Percentiles rank a stretch among this genome's conserved stretches.
These are phyloP conservation scores for Heliconius hortense DNA, from an alignment of 2,888 invertebrate genomes.

Conservation along the genomic window DNA sequence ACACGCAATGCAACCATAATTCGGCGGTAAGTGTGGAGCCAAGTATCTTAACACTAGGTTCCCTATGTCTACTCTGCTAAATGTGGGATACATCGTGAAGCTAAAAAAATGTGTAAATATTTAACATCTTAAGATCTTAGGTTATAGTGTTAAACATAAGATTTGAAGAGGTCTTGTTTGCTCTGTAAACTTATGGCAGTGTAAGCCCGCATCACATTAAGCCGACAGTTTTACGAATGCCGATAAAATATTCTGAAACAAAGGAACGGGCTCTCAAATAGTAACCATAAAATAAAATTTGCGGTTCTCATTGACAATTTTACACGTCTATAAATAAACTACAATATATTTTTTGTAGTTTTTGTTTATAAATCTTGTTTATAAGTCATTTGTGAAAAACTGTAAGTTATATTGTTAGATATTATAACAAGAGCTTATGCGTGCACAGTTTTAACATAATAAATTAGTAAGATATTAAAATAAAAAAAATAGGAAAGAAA, in stretches of 20 bases:
- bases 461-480: no score
- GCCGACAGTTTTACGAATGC: conserved; percentile 51
- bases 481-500: no score
- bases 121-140: neutral
- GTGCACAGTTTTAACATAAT: no score
- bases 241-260: conserved; percentile 64
- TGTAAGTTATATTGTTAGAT: no score
- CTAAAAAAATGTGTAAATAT: neutral
- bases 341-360: neutral
- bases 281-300: conserved; percentile 61
- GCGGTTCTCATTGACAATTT: conserved; percentile 60
- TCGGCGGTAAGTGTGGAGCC: no score
- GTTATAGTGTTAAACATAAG: conserved; percentile 3
- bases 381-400: no score
- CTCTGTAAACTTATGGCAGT: conserved; percentile 51
- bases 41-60: no score
- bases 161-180: conserved; percentile 44
- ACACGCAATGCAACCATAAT: no score
- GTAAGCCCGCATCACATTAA: conserved; percentile 58
- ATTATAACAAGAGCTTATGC: no score
- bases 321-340: conserved; percentile 52
- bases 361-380: no score
- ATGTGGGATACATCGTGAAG: no score
- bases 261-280: conserved; percentile 56
- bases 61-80: no score